phyloP scores from a whole-genome alignment of 2,888 invertebrate genomes.

The Lycaena phlaeas region DNA sequence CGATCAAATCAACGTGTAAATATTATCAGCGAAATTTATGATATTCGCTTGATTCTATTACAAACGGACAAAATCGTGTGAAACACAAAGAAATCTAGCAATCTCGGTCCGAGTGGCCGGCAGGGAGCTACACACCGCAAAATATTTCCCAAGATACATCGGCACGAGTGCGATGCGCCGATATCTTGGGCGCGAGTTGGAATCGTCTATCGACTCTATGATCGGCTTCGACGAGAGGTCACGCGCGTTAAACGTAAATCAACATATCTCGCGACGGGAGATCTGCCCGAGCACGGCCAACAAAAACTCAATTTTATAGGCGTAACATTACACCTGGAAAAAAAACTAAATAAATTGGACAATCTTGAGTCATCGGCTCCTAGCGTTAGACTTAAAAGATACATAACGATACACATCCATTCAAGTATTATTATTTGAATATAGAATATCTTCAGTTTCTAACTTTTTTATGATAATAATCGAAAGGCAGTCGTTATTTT shows the following conservation, averaged over 20 bases:
- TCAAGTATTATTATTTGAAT: too few relatives aligned
- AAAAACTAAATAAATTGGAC: conserved; percentile 63
- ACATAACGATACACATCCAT: background rate
- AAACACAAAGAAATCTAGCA: conserved; percentile 57
- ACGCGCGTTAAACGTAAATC: conserved; percentile 72
- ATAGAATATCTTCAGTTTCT: too few relatives aligned
- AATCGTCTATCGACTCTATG: conserved; percentile 70
- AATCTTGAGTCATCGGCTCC: conserved; percentile 44
- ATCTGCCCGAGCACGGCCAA: conserved; percentile 63
- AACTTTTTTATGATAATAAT: too few relatives aligned
- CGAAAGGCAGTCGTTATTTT: too few relatives aligned
- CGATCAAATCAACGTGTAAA: conserved; percentile 10
- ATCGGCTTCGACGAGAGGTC: conserved; percentile 66
- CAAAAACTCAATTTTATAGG: conserved; percentile 68
- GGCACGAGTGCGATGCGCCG: conserved; percentile 67
- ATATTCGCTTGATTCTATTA: conserved; percentile 26
- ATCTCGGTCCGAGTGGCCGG: conserved; percentile 49
- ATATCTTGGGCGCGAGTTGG: conserved; percentile 59
- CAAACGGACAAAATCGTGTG: conserved; percentile 38
- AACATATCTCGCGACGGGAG: conserved; percentile 72
- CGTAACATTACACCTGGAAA: conserved; percentile 63
- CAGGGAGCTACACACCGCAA: conserved; percentile 41
- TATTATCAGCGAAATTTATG: conserved; percentile 23
- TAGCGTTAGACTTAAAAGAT: conserved; percentile 1
- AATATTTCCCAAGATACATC: conserved; percentile 68